phyloP scores from a whole-genome alignment of 2,797 vertebrate genomes.

The Dendrocincla fuliginosa region DNA sequence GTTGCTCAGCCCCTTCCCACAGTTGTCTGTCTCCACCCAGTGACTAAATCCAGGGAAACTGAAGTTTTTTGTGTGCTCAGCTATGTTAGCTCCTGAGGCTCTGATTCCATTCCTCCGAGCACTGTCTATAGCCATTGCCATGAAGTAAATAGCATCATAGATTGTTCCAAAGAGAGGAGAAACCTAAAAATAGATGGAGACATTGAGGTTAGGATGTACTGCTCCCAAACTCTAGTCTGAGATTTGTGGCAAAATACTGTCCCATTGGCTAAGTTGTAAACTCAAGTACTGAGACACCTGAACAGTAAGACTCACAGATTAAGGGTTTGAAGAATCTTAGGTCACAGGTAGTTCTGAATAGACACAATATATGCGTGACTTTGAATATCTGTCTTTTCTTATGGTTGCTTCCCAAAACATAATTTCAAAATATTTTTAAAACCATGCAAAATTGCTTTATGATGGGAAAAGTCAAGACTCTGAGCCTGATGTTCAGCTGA shows the following conservation, averaged over 20 bases:
- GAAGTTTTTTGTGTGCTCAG: conserved; percentile 83
- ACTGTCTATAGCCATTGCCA: conserved; percentile 85
- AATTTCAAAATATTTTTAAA: neutral
- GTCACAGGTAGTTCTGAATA: neutral
- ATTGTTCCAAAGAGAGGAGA: conserved; percentile 93
- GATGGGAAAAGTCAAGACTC: neutral
- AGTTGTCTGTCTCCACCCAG: conserved; percentile 76
- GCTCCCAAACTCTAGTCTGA: neutral
- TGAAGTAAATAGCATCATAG: conserved; percentile 90
- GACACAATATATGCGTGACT: neutral
- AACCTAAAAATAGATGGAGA: conserved; percentile 75
- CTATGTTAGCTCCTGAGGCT: conserved; percentile 80
- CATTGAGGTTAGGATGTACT: neutral
- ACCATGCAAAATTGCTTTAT: neutral
- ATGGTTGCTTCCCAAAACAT: neutral
- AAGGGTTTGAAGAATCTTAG: neutral
- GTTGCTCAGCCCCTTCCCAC: conserved; percentile 79
- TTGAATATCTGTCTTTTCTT: neutral
- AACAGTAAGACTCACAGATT: neutral
- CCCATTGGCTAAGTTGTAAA: neutral
- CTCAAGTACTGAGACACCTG: neutral
- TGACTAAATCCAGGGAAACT: conserved; percentile 89
- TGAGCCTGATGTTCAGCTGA: neutral
- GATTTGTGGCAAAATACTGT: neutral
- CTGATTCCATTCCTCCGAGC: conserved; percentile 75